phyloP scores from a whole-genome alignment of 2,888 invertebrate species.

The Coremacera marginata region DNA sequence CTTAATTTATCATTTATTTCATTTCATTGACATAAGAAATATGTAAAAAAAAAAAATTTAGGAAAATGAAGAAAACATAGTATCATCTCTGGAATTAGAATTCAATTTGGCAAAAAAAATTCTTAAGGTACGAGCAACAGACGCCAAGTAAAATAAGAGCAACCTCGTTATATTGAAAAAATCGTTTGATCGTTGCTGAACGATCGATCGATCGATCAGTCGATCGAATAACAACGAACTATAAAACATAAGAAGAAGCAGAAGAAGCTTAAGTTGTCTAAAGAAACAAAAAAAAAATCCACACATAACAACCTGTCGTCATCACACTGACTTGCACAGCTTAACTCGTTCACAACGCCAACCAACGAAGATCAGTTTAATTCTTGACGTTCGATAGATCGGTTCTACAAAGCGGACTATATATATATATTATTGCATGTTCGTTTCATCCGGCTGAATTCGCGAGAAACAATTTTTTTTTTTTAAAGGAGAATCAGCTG shows the following conservation, averaged over 20 bases:
- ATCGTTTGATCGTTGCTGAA: constrained; percentile 16
- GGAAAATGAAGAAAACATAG: too few species aligned
- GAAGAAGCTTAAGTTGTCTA: not conserved
- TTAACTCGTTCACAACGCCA: constrained; percentile 22
- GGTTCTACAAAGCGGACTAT: constrained; percentile 58
- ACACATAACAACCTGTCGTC: constrained; percentile 49
- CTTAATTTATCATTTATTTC: too few species aligned
- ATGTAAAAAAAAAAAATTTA: too few species aligned
- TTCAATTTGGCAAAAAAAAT: not conserved
- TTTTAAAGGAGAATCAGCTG: not conserved
- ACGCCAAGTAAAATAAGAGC: not conserved
- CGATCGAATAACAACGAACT: not conserved
- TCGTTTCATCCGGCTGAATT: not conserved
- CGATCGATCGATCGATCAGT: not conserved
- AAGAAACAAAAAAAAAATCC: constrained; percentile 24
- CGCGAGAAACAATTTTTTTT: not conserved
- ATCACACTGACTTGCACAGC: constrained; percentile 31
- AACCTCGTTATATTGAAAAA: not conserved
- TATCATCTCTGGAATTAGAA: too few species aligned
- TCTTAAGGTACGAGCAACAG: not conserved
- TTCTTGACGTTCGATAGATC: constrained; percentile 70
- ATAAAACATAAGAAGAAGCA: constrained; percentile 10
- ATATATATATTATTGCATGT: not conserved
- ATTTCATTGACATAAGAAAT: too few species aligned
- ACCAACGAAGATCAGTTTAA: constrained; percentile 62